phyloP scores from a whole-genome alignment of 2,797 vertebrate species.

The Apogon talboti region DNA sequence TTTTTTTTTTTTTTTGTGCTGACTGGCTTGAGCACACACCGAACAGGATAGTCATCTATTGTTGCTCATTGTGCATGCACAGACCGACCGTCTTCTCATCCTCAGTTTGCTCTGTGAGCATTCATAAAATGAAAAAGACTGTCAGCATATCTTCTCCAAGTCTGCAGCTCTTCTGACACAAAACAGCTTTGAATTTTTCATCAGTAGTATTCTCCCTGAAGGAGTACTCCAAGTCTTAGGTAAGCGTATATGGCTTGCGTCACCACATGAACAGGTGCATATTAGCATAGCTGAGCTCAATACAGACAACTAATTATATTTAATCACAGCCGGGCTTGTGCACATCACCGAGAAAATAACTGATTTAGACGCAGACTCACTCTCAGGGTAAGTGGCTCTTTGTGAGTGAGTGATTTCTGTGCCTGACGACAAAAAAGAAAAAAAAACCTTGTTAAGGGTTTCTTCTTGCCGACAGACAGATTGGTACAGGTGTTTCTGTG shows the following conservation, averaged over 20 bases:
- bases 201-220: conserved; percentile 16
- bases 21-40: not conserved
- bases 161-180: conserved; percentile 31
- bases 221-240: conserved; percentile 9
- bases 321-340: conserved; percentile 51
- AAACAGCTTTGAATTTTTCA: conserved; percentile 36
- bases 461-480: conserved; percentile 25
- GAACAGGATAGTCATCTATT: conserved; percentile 8
- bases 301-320: conserved; percentile 58
- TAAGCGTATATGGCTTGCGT: conserved; percentile 10
- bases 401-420: conserved; percentile 28
- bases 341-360: conserved; percentile 33
- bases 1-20: too few relatives aligned
- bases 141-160: conserved; percentile 24
- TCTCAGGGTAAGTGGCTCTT: conserved; percentile 21
- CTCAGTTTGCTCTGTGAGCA: conserved; percentile 16
- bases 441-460: conserved; percentile 4
- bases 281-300: conserved; percentile 58
- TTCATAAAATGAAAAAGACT: conserved; percentile 45
- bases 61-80: conserved; percentile 30
- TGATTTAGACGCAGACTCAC: conserved; percentile 29
- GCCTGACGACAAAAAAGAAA: conserved; percentile 13
- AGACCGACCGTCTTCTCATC: conserved; percentile 17
- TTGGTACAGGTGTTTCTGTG: conserved; percentile 56
- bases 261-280: conserved; percentile 59